Evolutionary conservation across 2,797 vertebrate species (phyloP), one percentile per base, ranked within the genome.

Genomic region (Sebastes oblongus): DNA sequence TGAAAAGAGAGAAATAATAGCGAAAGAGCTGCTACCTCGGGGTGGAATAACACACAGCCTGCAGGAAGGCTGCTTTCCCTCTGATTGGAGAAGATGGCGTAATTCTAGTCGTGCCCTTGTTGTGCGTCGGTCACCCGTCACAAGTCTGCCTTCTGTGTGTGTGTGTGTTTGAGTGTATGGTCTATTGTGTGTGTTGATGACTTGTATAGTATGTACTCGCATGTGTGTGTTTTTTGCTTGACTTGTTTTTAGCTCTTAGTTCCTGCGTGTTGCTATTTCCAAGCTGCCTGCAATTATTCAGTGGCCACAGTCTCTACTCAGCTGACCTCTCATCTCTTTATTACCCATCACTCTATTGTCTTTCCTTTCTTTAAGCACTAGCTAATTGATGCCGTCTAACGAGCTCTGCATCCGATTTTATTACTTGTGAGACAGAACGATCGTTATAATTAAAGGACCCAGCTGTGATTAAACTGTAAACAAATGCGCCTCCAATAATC

Each of bases 1-100:
- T 91, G 83, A 92, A 91, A 91, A 91, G 89, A 86, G 75, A 82
- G 79, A 85, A 88, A 89, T 90, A 91, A 92, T 86, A 79, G 85
- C 52, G 11, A 90, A 77, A 87, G 85, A 90, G 87, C 81, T 46
- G 67, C 72, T 74, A 82, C 87, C 86, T 87, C 64, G 0, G 81
- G 87, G 77, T 81, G 71, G 84, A 88, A 82, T 82, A 83, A 88
- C 85, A 85, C 77, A 54, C 32, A 69, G 80, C 84, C 89, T 78
- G 61, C 73, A 83, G 79, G 82, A 81, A 87, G 71, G 62, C 88
- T 80, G 80, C 50, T 87, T 80, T 88, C 84, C 64, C 79, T 89
- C 80, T 89, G 88, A 92, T 88, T 89, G 80, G 86, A 89, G 76
- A 70, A 67, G 78, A 88, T 89, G 90, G 80, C 36, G 55, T 88